Conservation (phyloP, 2,113 vertebrate genomes). For the Mirounga angustirostris region DNA sequence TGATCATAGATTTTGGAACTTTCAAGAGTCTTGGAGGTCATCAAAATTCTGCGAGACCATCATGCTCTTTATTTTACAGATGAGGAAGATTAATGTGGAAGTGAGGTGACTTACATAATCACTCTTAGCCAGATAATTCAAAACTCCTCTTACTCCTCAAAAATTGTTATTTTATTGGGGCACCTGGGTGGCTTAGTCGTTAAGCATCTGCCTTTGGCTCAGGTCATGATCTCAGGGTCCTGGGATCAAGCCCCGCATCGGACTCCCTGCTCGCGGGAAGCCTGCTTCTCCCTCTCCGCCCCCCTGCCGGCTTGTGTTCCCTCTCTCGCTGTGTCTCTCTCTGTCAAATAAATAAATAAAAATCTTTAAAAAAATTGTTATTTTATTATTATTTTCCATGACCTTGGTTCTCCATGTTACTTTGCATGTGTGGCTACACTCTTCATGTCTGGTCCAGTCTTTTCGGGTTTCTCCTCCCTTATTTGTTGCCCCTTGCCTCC, state of each 20-base stretch:
- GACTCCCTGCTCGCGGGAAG: too few species aligned
- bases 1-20: slow-evolving; percentile 10
- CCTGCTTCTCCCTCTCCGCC: too few species aligned
- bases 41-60: background rate
- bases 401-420: background rate
- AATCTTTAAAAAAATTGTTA: background rate
- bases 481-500: background rate
- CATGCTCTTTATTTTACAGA: background rate
- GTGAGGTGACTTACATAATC: background rate
- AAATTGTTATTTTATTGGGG: background rate
- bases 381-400: slow-evolving; percentile 29
- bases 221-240: too few species aligned
- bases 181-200: too few species aligned
- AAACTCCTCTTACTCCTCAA: background rate
- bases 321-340: too few species aligned
- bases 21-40: slow-evolving; percentile 3
- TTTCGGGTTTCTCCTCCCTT: background rate
- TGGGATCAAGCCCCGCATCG: too few species aligned
- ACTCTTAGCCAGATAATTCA: background rate
- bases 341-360: too few species aligned
- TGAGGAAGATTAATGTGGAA: slow-evolving; percentile 2
- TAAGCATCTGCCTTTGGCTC: too few species aligned
- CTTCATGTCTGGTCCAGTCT: rapidly evolving
- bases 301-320: too few species aligned
- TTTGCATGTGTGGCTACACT: background rate